Base-by-base conservation (phyloP, 2,797 vertebrate species). In the Odontamblyopus lacepedii region DNA sequence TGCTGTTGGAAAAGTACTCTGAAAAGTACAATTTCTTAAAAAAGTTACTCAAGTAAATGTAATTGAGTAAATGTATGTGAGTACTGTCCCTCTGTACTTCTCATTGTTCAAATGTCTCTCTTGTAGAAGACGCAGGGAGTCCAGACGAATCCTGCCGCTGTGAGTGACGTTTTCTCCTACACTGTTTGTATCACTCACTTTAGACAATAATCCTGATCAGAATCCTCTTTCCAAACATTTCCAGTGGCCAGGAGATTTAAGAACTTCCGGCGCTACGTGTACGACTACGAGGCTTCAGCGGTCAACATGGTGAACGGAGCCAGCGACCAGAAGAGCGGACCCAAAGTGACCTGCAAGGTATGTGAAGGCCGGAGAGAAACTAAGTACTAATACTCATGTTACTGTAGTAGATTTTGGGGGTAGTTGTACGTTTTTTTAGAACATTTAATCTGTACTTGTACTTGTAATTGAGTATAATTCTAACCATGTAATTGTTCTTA, bases 311-410 rank as follows among this genome's bases (percentile, higher is more conserved):
- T 97, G 69, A 87, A 85, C 0, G 95, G 95, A 77, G 94, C 95
- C 0, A 82, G 93, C 0, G 86, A 94, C 64, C 82, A 94, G 3
- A 94, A 85, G 75, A 97, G 94, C 0, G 93, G 95, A 69, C 94
- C 95, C 73, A 96, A 89, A 91, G 88, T 97, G 79, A 93, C 85
- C 77, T 99, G 97, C 90, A 96, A 93, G 92, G 97, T 94, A 82
- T 9, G 89, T 1, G 56, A 12, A 13, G 7, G n/a, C 5, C 1
- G 2, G 51, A 19, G 6, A 6, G n/a, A 2, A 55, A 7, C 19
- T 55, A n/a, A 55, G 1, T 16, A 51, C 15, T 16, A 0, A 16
- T 51, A 16, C 50, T 53, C 5, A 2, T 53, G 18, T n/a, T n/a
- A 16, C 15, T 1, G 7, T 35, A 7, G 5, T 44, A 44, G 41